A percentile compares a stretch with the other conserved stretches of the same genome.
These are phyloP conservation scores for Rhopalosiphum padi DNA, from an alignment of 1,140 invertebrate species.

Conservation along the genomic window DNA sequence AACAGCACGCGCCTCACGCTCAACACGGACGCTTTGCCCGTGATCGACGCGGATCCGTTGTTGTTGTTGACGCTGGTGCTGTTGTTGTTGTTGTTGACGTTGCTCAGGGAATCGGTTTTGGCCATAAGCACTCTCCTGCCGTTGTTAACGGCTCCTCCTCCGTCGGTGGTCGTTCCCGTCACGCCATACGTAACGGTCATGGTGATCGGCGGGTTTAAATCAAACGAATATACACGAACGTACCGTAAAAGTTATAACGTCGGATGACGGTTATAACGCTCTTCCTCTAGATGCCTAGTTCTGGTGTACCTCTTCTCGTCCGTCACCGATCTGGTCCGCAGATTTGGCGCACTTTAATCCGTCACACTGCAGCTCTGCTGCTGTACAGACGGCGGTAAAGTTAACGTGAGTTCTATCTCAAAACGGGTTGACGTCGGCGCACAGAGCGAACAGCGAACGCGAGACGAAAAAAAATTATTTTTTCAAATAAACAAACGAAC, in stretches of 20 bases:
- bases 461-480: background rate
- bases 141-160: background rate
- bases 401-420: background rate
- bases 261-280: background rate
- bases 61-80: constrained; percentile 21
- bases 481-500: background rate
- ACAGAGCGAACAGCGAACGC: background rate
- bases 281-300: background rate
- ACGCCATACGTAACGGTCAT: constrained; percentile 50
- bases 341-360: constrained; percentile 8
- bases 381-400: background rate
- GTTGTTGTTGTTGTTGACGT: constrained; percentile 48
- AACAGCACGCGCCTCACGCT: constrained; percentile 43
- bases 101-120: constrained; percentile 48
- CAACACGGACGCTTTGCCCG: constrained; percentile 24
- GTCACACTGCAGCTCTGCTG: background rate
- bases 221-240: background rate
- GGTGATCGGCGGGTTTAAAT: background rate
- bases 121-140: constrained; percentile 33
- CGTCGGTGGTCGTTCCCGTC: constrained; percentile 25
- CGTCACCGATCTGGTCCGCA: background rate
- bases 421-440: background rate
- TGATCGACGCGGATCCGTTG: background rate
- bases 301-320: background rate
- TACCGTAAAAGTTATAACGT: background rate